Evolutionary conservation across 2,113 vertebrate genomes (phyloP), one percentile per base, ranked within the genome.

Genomic region (Mesocricetus auratus): DNA sequence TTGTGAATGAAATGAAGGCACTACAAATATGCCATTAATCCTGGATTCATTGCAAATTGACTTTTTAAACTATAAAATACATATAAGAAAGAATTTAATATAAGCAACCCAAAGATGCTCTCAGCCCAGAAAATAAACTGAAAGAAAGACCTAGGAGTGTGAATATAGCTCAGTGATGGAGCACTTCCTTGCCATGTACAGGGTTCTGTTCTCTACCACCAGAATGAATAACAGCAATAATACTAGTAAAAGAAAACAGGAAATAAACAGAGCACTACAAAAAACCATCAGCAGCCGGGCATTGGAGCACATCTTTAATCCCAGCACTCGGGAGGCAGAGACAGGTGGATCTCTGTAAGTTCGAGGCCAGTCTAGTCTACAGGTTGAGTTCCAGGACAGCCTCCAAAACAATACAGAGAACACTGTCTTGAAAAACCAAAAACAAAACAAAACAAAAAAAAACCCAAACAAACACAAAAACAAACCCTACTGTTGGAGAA

Each of bases 1-100:
- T 71, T 88, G 69, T 47, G 50, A 91, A 88, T 89, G 26, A 96
- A 74, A 79, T 87, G 77, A 94, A 91, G 77, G 36, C 74, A 92
- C 47, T 56, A 50, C 56, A 91, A 86, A 89, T 90, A 78, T 75
- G 81, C 89, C 42, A 7, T 75, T 96, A 86, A 58, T 95, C n/a
- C 26, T 85, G 9, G 19, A 93, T 94, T 95, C 62, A 68, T 47
- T 69, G 24, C 39, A 69, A 91, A 89, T 33, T 42, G 42, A 50
- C 47, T 86, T 89, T 89, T 94, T 75, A 50, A 85, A 31, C 45
- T 81, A 11, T 95, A 88, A 95, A 89, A 79, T 86, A n/a, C 53
- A n/a, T 86, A 33, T 89, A 50, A 36, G 24, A 94, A 94, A 56
- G 31, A 90, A 71, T 89, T 92, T 60, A 86, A 62, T 73, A 42